These are phyloP conservation scores for Saccostrea cuccullata DNA, from an alignment of 1,140 invertebrate species.

Conservation along the genomic window DNA sequence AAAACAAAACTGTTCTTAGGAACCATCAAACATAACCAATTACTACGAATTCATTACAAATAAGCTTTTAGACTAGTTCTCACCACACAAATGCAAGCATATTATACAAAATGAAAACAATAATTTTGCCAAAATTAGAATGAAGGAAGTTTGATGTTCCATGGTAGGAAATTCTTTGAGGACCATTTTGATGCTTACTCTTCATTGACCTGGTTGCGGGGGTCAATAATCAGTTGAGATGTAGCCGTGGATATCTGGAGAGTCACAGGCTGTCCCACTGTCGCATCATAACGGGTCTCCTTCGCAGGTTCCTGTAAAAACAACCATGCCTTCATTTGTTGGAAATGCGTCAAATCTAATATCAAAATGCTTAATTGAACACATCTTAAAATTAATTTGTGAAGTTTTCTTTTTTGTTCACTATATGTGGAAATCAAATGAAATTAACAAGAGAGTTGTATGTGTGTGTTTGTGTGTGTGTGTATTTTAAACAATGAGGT, in stretches of 20 bases:
- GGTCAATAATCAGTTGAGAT: slow-evolving; percentile 66
- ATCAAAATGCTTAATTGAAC: too few relatives aligned
- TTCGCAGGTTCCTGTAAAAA: neutral
- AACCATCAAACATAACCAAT: neutral
- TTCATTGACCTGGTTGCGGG: slow-evolving; percentile 64
- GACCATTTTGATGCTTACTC: slow-evolving; percentile 7
- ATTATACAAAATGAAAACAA: neutral
- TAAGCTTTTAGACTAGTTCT: neutral
- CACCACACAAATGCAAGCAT: neutral
- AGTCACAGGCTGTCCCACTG: slow-evolving; percentile 48
- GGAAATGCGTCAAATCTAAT: too few relatives aligned
- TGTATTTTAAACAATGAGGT: too few relatives aligned
- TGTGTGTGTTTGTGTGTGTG: too few relatives aligned
- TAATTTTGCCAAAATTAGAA: neutral
- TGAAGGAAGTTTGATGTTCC: neutral
- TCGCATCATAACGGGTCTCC: slow-evolving; percentile 15
- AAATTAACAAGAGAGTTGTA: too few relatives aligned
- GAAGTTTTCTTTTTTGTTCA: too few relatives aligned
- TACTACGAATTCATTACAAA: neutral
- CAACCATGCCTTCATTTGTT: neutral
- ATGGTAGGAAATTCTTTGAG: neutral
- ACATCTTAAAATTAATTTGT: too few relatives aligned
- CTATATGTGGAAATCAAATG: too few relatives aligned
- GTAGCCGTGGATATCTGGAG: slow-evolving; percentile 33
- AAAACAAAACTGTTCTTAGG: neutral